Evolutionary conservation across 2,113 vertebrate genomes (phyloP).

Genomic region (Pogonocichla stellata): DNA sequence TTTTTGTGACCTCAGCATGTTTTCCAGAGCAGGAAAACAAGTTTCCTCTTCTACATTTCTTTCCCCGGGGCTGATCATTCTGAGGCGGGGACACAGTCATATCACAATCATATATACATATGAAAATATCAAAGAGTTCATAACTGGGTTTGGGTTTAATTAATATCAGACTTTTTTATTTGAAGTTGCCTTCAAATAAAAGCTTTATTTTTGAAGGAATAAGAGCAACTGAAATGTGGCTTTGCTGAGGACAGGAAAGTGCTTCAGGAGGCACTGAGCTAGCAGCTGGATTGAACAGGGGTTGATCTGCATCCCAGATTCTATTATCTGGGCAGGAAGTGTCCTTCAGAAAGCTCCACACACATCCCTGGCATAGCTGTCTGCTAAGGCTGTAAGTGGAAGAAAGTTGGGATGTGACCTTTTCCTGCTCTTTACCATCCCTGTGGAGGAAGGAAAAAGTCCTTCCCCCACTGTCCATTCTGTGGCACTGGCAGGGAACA

Average conservation of each 20-base stretch:
- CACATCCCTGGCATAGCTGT: background rate
- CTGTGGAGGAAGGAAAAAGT: background rate
- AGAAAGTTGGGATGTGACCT: background rate
- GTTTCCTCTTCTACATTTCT: background rate
- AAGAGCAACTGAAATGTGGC: background rate
- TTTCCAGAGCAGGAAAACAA: slow-evolving; percentile 2
- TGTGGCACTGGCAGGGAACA: background rate
- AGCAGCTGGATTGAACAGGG: background rate
- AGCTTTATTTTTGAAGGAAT: background rate
- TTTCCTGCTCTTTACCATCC: background rate
- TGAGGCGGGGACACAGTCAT: background rate
- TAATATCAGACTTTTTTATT: background rate
- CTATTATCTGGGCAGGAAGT: background rate
- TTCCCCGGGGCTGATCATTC: background rate
- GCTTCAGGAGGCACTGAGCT: background rate
- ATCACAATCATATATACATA: background rate
- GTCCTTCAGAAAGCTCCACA: background rate
- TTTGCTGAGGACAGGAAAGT: background rate
- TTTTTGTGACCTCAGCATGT: background rate
- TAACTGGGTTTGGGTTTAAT: background rate
- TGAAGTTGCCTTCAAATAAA: background rate
- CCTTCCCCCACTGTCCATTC: background rate
- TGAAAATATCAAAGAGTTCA: background rate
- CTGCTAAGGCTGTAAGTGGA: background rate
- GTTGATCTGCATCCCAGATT: background rate